Conservation (phyloP, 2,113 vertebrate genomes). For the Oncorhynchus kisutch region DNA sequence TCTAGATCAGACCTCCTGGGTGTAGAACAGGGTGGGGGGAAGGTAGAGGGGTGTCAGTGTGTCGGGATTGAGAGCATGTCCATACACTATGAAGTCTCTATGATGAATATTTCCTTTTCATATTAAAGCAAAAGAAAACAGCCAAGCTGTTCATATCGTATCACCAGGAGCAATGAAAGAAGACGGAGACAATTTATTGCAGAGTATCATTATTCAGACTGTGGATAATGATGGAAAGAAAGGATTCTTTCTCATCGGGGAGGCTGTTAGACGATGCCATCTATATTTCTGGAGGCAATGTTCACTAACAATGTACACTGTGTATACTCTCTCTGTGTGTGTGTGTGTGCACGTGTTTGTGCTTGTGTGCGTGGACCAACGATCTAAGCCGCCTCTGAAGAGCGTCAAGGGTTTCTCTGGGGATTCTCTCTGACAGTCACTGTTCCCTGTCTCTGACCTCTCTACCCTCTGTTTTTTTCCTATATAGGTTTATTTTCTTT, state of each 20-base stretch:
- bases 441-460: not conserved
- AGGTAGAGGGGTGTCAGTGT: not conserved
- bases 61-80: not conserved
- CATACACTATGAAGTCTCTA: slow-evolving; percentile 2
- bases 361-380: slow-evolving; percentile 8
- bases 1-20: not conserved
- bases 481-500: no score
- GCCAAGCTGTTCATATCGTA: slow-evolving; percentile 13
- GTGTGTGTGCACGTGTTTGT: slow-evolving; percentile 13
- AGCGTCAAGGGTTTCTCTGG: not conserved
- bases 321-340: slow-evolving; percentile 2
- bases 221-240: no score
- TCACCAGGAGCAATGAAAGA: not conserved
- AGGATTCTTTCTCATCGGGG: no score
- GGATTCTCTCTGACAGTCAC: not conserved
- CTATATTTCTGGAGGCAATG: no score
- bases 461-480: not conserved
- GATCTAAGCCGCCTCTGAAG: not conserved
- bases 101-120: slow-evolving; percentile 34
- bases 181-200: not conserved
- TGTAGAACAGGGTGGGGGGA: not conserved
- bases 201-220: not conserved
- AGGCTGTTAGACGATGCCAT: not conserved
- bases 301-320: no score
- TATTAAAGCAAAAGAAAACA: not conserved